Evolutionary conservation across 2,797 vertebrate species (phyloP), one percentile per base, ranked within the genome.

Genomic region (Smutsia temminckii): DNA sequence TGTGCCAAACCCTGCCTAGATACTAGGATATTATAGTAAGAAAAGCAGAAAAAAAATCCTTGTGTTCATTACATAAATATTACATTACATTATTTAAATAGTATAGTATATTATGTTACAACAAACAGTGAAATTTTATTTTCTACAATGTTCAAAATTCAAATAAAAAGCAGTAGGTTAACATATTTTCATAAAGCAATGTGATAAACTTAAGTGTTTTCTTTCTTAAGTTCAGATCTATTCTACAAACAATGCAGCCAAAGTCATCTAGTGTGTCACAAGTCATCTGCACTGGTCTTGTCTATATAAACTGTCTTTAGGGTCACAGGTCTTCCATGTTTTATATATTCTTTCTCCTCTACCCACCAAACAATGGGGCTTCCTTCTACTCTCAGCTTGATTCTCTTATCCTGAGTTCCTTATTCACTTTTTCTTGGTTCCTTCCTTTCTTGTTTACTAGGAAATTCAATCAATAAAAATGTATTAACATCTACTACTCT

Each of bases 101-200:
- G 64, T 21, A 71, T 8, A 72, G 23, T 23, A 75, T 1, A 77
- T 84, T 51, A 88, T n/a, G 1, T 49, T n/a, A 71, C 10, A 51
- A 77, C 16, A 89, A 63, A 79, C 3, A 69, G 27, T 72, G 51
- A 89, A 81, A 83, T 64, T 85, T 72, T 64, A 55, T 87, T 74
- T 90, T 86, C 66, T 92, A 66, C 21, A 95, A 83, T 37, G 53
- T 79, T 92, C 40, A 84, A 95, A 93, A 89, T 79, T 23, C 16
- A 86, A 93, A 84, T 63, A 75, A 55, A 89, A 95, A 87, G 14
- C 32, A 61, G 64, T 14, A 64, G 34, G 59, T 79, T 83, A 85
- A 83, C 4, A 92, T 40, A 14, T 16, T 63, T 71, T 92, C 64
- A 75, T 69, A 93, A 92, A 95, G 51, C 29, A 96, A 42, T 27